Evolutionary conservation across 2,113 vertebrate species (phyloP).

Genomic region (Boulengeromyrus knoepffleri): DNA sequence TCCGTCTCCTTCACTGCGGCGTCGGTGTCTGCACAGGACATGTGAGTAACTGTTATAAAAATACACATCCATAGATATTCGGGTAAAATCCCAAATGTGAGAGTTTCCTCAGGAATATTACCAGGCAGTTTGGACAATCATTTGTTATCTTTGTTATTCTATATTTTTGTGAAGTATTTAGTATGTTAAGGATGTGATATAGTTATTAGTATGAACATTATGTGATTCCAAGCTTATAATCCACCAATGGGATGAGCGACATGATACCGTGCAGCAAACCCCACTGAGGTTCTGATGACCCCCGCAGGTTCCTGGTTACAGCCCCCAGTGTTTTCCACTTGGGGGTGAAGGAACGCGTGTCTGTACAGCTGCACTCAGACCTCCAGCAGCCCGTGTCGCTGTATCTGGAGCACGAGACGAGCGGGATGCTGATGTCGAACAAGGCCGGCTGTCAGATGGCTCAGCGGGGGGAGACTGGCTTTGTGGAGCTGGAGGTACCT

Average conservation of each 20-base stretch:
- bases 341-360: conserved; percentile 53
- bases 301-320: conserved; percentile 57
- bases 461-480: neutral
- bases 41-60: neutral
- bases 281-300: neutral
- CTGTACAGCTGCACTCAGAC: conserved; percentile 45
- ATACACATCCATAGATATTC: no score
- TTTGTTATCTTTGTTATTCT: neutral
- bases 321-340: conserved; percentile 58
- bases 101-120: neutral
- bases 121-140: neutral
- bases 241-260: neutral
- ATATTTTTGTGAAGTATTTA: neutral
- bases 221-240: neutral
- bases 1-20: neutral
- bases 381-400: conserved; percentile 28
- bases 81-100: neutral
- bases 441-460: fast-evolving
- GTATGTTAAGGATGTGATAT: neutral
- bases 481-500: conserved; percentile 49
- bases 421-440: neutral
- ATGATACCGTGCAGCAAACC: neutral
- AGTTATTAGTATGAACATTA: neutral
- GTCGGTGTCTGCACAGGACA: neutral
- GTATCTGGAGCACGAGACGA: conserved; percentile 30